These are phyloP conservation scores for Pelobates cultripes DNA, from an alignment of 2,797 vertebrate genomes.

Conservation along the genomic window DNA sequence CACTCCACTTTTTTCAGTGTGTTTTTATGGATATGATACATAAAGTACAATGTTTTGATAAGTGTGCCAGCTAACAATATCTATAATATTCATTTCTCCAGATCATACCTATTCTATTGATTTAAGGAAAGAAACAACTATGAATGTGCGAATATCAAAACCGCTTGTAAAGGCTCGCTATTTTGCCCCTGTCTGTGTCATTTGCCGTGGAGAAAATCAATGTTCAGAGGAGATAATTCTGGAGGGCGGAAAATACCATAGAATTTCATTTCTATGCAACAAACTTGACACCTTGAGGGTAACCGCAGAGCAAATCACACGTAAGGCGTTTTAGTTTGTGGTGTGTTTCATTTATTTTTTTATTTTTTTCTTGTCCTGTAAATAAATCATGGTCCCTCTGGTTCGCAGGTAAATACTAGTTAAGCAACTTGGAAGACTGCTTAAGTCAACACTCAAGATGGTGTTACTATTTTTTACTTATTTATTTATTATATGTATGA, in stretches of 20 bases:
- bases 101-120: constrained; percentile 68
- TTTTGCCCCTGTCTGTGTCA: constrained; percentile 65
- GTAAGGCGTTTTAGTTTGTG: constrained; percentile 57
- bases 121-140: constrained; percentile 62
- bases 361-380: too few species aligned
- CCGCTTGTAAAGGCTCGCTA: constrained; percentile 2
- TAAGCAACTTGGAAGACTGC: too few species aligned
- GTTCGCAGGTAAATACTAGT: too few species aligned
- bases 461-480: too few species aligned
- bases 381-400: too few species aligned
- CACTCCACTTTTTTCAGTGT: too few species aligned
- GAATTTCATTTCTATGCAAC: constrained; percentile 72
- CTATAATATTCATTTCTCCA: constrained; percentile 50
- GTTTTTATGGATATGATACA: too few species aligned
- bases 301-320: constrained; percentile 68
- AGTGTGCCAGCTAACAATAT: too few species aligned
- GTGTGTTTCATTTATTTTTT: too few species aligned
- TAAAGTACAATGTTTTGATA: too few species aligned
- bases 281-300: constrained; percentile 67
- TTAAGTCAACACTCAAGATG: too few species aligned
- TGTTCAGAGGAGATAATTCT: constrained; percentile 66
- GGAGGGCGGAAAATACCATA: constrained; percentile 58
- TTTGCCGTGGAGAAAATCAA: constrained; percentile 67
- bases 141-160: constrained; percentile 63
- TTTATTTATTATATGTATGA: too few species aligned